These are phyloP conservation scores for Anneissia japonica DNA, from an alignment of 35 echinoderm and acorn worm genomes.

Conservation along the genomic window DNA sequence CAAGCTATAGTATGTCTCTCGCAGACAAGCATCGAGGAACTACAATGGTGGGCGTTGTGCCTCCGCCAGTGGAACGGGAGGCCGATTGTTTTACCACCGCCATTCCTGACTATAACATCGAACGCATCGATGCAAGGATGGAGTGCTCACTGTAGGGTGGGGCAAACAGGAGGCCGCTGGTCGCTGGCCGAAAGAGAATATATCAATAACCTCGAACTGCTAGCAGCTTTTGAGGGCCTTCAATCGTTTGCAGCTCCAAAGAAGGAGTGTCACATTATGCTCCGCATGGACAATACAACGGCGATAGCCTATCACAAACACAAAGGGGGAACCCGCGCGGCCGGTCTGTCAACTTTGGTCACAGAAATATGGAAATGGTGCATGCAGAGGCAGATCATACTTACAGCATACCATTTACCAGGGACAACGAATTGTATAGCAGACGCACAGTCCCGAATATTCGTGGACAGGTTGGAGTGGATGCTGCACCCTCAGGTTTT, in stretches of 20 bases:
- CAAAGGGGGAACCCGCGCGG: constrained; percentile 15
- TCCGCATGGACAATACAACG: constrained; percentile 18
- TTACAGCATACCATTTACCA: constrained; percentile 21
- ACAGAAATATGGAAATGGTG: constrained; percentile 17
- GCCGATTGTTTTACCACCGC: background rate
- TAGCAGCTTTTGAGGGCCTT: constrained; percentile 7
- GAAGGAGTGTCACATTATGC: constrained; percentile 9
- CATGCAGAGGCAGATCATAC: constrained; percentile 13
- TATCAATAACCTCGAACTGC: constrained; percentile 22
- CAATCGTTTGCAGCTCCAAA: constrained; percentile 7
- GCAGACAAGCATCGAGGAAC: background rate
- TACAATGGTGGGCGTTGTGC: constrained; percentile 23
- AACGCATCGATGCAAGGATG: constrained; percentile 12
- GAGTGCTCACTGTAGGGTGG: constrained; percentile 2
- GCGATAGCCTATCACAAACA: constrained; percentile 13
- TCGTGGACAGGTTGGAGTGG: background rate
- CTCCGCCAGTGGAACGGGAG: constrained; percentile 13
- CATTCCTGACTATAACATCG: constrained; percentile 5
- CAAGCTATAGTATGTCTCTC: background rate
- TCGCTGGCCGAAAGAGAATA: constrained; percentile 4
- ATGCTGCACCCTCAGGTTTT: background rate
- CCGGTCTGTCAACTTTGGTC: background rate
- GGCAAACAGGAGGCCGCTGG: constrained; percentile 6
- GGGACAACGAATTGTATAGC: background rate
- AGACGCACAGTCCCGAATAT: background rate